Evolutionary conservation across 2,888 invertebrate genomes (phyloP).

Genomic region (Drosophila anomelani): DNA sequence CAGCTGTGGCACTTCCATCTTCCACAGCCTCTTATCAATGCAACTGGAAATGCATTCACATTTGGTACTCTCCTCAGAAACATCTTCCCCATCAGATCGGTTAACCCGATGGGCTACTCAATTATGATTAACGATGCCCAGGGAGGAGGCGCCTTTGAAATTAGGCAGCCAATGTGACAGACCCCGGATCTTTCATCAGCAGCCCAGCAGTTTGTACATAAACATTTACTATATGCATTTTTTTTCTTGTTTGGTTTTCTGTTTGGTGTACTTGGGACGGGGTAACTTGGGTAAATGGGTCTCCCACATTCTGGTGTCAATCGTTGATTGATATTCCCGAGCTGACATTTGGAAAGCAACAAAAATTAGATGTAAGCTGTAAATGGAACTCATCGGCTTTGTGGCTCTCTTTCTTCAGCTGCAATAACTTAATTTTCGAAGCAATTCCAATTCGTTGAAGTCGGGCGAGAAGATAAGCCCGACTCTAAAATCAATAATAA

Average conservation of each 20-base stretch:
- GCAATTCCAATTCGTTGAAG: constrained; percentile 28
- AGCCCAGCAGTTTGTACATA: constrained; percentile 57
- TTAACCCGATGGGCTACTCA: constrained; percentile 58
- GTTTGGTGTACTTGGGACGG: constrained; percentile 24
- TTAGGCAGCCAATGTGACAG: constrained; percentile 51
- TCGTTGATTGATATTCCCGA: constrained; percentile 71
- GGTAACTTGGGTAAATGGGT: neutral
- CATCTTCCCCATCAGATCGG: constrained; percentile 24
- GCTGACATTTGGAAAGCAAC: constrained; percentile 61
- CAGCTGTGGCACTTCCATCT: constrained; percentile 14
- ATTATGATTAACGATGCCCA: constrained; percentile 71
- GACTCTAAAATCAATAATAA: constrained; percentile 35
- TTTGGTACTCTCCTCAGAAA: constrained; percentile 16
- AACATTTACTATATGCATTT: constrained; percentile 48
- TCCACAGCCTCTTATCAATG: constrained; percentile 15
- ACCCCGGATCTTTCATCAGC: constrained; percentile 54
- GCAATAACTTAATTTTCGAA: constrained; percentile 21
- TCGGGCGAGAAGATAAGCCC: constrained; percentile 15
- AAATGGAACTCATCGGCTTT: constrained; percentile 38
- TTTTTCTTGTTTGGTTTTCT: constrained; percentile 15
- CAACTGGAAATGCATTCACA: constrained; percentile 27
- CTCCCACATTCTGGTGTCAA: constrained; percentile 59
- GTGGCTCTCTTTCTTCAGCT: constrained; percentile 15
- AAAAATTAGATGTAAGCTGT: constrained; percentile 55
- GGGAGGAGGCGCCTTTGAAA: constrained; percentile 57